phyloP scores from a whole-genome alignment of 2,888 invertebrate genomes.

The Alloplasta piceator region DNA sequence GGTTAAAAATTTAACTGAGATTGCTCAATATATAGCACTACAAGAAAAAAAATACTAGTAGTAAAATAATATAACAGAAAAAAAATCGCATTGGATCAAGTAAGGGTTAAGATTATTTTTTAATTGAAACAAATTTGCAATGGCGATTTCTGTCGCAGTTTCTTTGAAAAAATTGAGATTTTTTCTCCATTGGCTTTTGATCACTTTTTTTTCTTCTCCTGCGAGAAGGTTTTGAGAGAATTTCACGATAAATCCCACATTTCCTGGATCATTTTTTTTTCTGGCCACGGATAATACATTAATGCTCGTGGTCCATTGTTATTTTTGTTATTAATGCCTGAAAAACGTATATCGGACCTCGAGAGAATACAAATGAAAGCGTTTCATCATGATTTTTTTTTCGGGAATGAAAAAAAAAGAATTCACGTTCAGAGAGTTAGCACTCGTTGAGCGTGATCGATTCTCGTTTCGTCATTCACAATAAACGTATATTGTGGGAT shows the following conservation, averaged over 20 bases:
- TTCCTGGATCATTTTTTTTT: slow-evolving; percentile 41
- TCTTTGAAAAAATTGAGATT: too few relatives aligned
- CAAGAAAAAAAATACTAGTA: too few relatives aligned
- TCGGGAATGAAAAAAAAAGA: neutral
- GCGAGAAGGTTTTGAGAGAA: neutral
- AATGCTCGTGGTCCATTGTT: slow-evolving; percentile 27
- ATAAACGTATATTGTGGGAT: slow-evolving; percentile 5
- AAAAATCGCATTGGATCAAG: too few relatives aligned
- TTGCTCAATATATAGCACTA: too few relatives aligned
- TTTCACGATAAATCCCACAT: slow-evolving; percentile 51
- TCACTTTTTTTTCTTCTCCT: slow-evolving; percentile 41
- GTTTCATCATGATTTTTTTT: slow-evolving; percentile 9
- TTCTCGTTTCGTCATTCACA: slow-evolving; percentile 58
- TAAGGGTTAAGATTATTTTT: too few relatives aligned
- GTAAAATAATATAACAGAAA: too few relatives aligned
- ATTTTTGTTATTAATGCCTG: slow-evolving; percentile 33
- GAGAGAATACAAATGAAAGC: slow-evolving; percentile 32
- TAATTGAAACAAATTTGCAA: too few relatives aligned
- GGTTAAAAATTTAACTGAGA: too few relatives aligned
- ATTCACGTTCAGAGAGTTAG: slow-evolving; percentile 8
- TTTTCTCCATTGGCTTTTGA: neutral
- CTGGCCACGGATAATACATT: slow-evolving; percentile 2
- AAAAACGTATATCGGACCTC: neutral
- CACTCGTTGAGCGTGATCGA: slow-evolving; percentile 40
- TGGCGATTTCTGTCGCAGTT: too few relatives aligned